Evolutionary conservation across 2,797 vertebrate genomes (phyloP).

Genomic region (Naso thynnoides): DNA sequence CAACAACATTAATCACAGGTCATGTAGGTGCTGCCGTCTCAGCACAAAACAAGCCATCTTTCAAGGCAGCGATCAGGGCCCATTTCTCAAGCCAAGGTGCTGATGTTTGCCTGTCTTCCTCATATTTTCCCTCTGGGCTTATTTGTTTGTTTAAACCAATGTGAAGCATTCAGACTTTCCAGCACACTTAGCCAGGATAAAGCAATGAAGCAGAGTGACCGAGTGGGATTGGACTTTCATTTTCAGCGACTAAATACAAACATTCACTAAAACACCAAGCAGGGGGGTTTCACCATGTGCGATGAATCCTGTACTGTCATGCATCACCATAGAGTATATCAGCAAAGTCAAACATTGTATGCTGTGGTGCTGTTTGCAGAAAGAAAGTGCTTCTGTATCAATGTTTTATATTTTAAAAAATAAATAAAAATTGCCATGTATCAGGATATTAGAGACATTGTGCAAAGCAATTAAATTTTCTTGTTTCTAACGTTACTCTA

Average conservation of each 20-base stretch:
- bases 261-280: constrained; percentile 29
- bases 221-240: constrained; percentile 31
- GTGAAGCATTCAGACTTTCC: constrained; percentile 71
- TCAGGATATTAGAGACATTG: background rate
- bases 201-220: constrained; percentile 46
- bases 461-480: background rate
- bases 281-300: constrained; percentile 10
- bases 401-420: constrained; percentile 1
- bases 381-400: constrained; percentile 17
- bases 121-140: constrained; percentile 57
- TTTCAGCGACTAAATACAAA: constrained; percentile 54
- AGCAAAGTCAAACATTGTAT: constrained; percentile 38
- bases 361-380: constrained; percentile 27
- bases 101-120: constrained; percentile 52
- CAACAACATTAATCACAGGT: constrained; percentile 54
- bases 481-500: background rate
- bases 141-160: constrained; percentile 78
- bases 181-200: constrained; percentile 62
- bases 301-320: constrained; percentile 16
- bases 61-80: constrained; percentile 36
- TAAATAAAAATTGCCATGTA: background rate
- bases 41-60: constrained; percentile 60
- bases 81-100: constrained; percentile 56
- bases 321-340: constrained; percentile 19
- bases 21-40: constrained; percentile 50